Evolutionary conservation across 2,113 vertebrate species (phyloP).

Genomic region (Salminus brasiliensis): DNA sequence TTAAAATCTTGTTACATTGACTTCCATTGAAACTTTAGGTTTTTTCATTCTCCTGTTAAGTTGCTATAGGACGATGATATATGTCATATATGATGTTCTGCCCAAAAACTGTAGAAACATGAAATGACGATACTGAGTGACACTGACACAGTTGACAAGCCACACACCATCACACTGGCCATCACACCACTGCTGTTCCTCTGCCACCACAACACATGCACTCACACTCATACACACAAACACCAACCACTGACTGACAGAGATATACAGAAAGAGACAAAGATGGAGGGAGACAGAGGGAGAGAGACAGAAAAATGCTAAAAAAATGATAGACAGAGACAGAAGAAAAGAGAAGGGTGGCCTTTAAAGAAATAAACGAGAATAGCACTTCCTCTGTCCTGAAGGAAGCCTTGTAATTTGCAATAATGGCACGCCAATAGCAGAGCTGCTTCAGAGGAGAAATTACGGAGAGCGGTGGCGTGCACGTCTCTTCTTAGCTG

Average conservation of each 20-base stretch:
- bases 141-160: constrained; percentile 72
- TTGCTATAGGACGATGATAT: too few species aligned
- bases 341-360: constrained; percentile 71
- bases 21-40: too few species aligned
- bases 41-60: too few species aligned
- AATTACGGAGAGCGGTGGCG: constrained; percentile 81
- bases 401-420: constrained; percentile 85
- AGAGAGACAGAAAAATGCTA: constrained; percentile 66
- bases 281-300: constrained; percentile 38
- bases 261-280: constrained; percentile 53
- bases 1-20: too few species aligned
- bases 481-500: constrained; percentile 79
- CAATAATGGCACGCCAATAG: constrained; percentile 89
- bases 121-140: constrained; percentile 60
- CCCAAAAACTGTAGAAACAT: background rate
- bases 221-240: background rate
- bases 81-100: too few species aligned
- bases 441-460: constrained; percentile 77
- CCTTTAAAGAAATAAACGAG: constrained; percentile 79
- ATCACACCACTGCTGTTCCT: constrained; percentile 75
- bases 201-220: too few species aligned
- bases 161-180: constrained; percentile 71
- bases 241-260: constrained; percentile 75
- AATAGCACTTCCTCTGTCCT: constrained; percentile 76
- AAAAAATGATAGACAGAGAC: constrained; percentile 69